Base-by-base conservation (phyloP, 2,888 invertebrate species). In the Yponomeuta sedellus region DNA sequence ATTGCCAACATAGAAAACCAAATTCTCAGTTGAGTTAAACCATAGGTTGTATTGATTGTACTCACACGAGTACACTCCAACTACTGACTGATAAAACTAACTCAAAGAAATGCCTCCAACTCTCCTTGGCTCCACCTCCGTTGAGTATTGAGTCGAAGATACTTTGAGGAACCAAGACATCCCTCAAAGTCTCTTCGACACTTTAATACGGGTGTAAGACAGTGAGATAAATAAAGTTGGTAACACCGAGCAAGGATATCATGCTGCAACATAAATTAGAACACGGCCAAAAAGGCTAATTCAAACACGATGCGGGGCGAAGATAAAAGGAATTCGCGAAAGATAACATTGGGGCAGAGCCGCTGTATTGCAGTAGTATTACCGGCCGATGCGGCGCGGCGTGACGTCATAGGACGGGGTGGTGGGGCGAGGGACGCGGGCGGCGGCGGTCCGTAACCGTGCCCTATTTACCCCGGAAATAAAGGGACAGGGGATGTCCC, bases 381-480 rank as follows among this genome's bases (percentile, higher is more conserved):
- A 52, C 44, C 44, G 64, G 58, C 44, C 65, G 67, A 64, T 65
- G 66, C 67, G 68, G 66, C 68, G 68, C 63, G 44, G 44, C 6
- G 44, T 12, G 75, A 76, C 77, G 76, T 77, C 77, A 77, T 64
- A 40, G 61, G 69, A 61, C 67, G 67, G 69, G 67, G 65, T 69
- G 68, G 69, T 67, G 69, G 70, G 39, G 19, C 16, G 57, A 16
- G 22, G 52, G 1, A 22, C 25, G 64, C 4, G 52, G 34, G 28
- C 57, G 64, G 16, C 8, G 25, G 20, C 12, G 28, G n/a, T 1
- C 10, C 44, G 20, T 25, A 22, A 40, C 64, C 73, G 70, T 76
- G 80, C 73, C 80, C 81, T 81, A 79, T 80, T 77, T 80, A 74
- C 73, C 72, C 71, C 68, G 66, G 74, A 71, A 75, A 74, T 73